Evolutionary conservation across 2,888 invertebrate species (phyloP).

Genomic region (Pemphredon lugubris): DNA sequence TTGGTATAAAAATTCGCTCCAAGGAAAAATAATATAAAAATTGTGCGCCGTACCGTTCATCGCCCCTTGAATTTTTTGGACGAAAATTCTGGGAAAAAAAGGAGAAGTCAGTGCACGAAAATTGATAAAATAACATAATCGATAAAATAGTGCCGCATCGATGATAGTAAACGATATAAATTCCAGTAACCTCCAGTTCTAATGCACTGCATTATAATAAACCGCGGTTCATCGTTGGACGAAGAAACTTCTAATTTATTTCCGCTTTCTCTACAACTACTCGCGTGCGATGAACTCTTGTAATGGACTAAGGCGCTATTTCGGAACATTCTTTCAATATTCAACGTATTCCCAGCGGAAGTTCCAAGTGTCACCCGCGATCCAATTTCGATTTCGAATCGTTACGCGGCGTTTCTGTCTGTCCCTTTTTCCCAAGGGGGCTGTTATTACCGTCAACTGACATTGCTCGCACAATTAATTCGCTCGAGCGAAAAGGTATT

Average conservation of each 20-base stretch:
- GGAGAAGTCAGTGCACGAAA: neutral
- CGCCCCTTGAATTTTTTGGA: neutral
- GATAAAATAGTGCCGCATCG: no score
- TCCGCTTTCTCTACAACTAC: no score
- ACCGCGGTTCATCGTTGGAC: no score
- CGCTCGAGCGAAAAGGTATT: constrained; percentile 1
- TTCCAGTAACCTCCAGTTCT: no score
- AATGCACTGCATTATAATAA: no score
- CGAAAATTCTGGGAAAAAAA: neutral
- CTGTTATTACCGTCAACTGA: constrained; percentile 1
- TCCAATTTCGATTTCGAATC: neutral
- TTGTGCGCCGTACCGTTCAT: neutral
- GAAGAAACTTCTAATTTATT: no score
- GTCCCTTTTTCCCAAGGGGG: neutral
- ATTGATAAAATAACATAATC: neutral
- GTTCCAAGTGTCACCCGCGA: neutral
- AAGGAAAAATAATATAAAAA: no score
- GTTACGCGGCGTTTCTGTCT: neutral
- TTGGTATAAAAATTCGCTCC: no score
- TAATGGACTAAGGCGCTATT: no score
- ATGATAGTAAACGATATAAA: no score
- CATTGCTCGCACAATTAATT: constrained; percentile 27
- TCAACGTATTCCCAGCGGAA: neutral
- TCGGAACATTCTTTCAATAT: neutral
- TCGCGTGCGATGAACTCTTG: no score